Base-by-base conservation (phyloP, 92 coral and sea anemone genomes). In the Pocillopora meandrina region DNA sequence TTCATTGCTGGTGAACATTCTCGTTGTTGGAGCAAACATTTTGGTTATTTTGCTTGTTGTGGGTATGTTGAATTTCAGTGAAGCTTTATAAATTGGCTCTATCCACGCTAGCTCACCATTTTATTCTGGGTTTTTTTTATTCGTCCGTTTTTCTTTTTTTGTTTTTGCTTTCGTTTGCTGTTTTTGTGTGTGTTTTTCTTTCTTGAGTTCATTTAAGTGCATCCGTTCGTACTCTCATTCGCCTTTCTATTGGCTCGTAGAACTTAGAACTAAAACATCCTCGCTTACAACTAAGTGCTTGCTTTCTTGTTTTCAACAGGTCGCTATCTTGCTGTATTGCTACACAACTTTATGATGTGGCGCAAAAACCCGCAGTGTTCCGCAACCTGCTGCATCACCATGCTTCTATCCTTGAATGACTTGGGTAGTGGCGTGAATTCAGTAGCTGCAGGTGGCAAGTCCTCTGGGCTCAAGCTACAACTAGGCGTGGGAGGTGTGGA, bases 21-120 rank as follows among this genome's bases (percentile, higher is more conserved):
- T 87, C 68, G 90, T 87, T 3, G 83, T 87, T 49, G 90, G 82
- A 3, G 87, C 90, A 47, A 87, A 87, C 73, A 79, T 76, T 49
- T 61, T 87, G 78, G 90, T 87, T 14, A 76, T 87, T 35, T 74
- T 76, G 19, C 78, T 87, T 3, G 87, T 82, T 47, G 90, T 87
- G 47, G 90, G 90, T 87, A 64, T 11, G 90, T 82, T 31, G 56
- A n/a, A 16, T 5, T 13, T 35, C 69, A 65, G 9, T 10, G 20
- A n/a, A 65, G 14, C 62, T 59, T 12, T 12, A 12, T 59, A 12
- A 59, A 12, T 59, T 59, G 13, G 3, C 62, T 12, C 10, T 42
- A 42, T 42, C 52, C 52, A 42, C 8, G 52, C 52, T 42, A 42
- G 52, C 52, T 42, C 8, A 42, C 52, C 8, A 7, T 42, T 42